phyloP scores from a whole-genome alignment of 2,888 invertebrate genomes.

The Sphecodes monilicornis region DNA sequence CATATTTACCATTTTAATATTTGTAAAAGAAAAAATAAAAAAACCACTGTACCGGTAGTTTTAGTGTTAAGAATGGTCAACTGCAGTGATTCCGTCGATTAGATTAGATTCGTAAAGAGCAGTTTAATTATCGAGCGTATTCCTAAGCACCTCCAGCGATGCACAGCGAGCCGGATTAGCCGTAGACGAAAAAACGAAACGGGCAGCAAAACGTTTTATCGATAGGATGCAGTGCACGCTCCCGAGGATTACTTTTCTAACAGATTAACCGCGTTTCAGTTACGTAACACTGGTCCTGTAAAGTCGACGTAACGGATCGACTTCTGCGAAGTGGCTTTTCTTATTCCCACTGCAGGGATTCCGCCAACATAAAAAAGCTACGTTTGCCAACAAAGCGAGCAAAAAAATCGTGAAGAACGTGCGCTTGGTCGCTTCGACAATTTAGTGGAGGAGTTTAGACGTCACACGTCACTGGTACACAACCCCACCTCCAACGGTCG shows the following conservation, averaged over 20 bases:
- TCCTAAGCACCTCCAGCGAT: slow-evolving; percentile 37
- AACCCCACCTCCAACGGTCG: background rate
- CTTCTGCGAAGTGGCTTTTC: slow-evolving; percentile 61
- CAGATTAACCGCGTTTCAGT: slow-evolving; percentile 63
- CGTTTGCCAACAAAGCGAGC: slow-evolving; percentile 26
- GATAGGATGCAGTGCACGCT: slow-evolving; percentile 45
- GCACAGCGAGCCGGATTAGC: slow-evolving; percentile 8
- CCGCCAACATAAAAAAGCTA: slow-evolving; percentile 32
- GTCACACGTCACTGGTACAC: slow-evolving; percentile 70
- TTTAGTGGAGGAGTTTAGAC: slow-evolving; percentile 73
- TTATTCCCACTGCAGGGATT: slow-evolving; percentile 49
- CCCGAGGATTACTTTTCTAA: slow-evolving; percentile 53
- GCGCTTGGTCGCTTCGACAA: slow-evolving; percentile 59
- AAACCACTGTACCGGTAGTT: too few species aligned
- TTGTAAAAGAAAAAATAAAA: too few species aligned
- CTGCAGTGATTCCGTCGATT: too few species aligned
- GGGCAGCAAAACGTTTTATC: slow-evolving; percentile 33
- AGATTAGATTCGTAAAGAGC: too few species aligned
- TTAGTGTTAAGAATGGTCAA: too few species aligned
- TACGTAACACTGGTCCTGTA: slow-evolving; percentile 31
- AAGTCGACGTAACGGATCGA: slow-evolving; percentile 65
- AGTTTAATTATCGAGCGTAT: slow-evolving; percentile 33
- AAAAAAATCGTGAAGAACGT: slow-evolving; percentile 9
- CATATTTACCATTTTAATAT: too few species aligned
- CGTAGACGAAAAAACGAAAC: slow-evolving; percentile 22